Evolutionary conservation across 1,140 invertebrate genomes (phyloP).

Genomic region (Vollenhovia emeryi): DNA sequence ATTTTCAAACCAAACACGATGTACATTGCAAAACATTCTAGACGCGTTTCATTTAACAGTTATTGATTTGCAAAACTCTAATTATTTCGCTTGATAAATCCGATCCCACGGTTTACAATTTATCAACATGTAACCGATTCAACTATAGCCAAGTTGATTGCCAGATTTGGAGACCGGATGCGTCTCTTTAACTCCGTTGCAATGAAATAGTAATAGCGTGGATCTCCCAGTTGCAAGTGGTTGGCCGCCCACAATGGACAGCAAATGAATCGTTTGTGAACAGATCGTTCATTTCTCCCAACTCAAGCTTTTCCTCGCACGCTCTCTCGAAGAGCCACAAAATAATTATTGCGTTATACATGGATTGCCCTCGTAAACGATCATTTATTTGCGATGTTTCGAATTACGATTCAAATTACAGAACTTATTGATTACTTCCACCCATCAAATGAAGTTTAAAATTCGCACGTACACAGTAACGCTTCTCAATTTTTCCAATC

Average conservation of each 20-base stretch:
- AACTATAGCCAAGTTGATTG: conserved; percentile 49
- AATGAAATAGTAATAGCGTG: conserved; percentile 20
- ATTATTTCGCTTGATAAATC: conserved; percentile 51
- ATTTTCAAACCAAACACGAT: conserved; percentile 33
- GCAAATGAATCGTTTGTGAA: conserved; percentile 42
- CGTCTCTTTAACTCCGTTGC: conserved; percentile 47
- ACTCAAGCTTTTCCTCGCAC: background rate
- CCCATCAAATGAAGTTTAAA: background rate
- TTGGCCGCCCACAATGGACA: conserved; percentile 10
- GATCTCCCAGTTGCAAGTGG: conserved; percentile 26
- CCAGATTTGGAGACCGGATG: conserved; percentile 43
- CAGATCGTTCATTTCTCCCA: background rate
- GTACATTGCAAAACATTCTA: conserved; percentile 7
- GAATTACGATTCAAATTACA: conserved; percentile 7
- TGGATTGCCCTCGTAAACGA: conserved; percentile 6
- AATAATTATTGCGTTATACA: conserved; percentile 46
- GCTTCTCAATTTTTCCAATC: background rate
- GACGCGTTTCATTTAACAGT: conserved; percentile 6
- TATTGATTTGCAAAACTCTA: conserved; percentile 46
- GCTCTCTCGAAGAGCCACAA: background rate
- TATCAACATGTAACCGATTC: conserved; percentile 65
- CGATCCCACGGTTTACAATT: conserved; percentile 64
- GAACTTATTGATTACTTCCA: too few relatives aligned
- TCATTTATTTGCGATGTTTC: background rate
- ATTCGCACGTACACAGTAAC: background rate